Evolutionary conservation across 1,140 invertebrate genomes (phyloP), one percentile per base, ranked within the genome.

Genomic region (Ptiloglossa arizonensis): DNA sequence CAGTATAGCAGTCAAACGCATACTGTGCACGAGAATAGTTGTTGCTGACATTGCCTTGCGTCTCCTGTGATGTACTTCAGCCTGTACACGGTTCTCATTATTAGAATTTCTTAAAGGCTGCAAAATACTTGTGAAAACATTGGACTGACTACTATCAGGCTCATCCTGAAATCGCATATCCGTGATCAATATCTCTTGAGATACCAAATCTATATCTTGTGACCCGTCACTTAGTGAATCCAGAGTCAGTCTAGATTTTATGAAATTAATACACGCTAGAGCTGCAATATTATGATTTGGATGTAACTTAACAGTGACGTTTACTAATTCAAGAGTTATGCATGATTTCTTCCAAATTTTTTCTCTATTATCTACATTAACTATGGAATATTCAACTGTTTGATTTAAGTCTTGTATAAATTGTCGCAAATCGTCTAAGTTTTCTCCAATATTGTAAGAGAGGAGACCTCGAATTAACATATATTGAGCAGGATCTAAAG

Each of bases 1-100:
- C 83, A 99, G 93, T 60, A 99, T 96, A 0, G 97, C 96, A 94
- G 99, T 98, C 6, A 99, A 91, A 62, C 98, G 94, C 97, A 99
- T 98, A 89, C 98, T 98, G 89, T 99, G 98, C 4, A 99, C 93
- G 24, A 99, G 92, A 69, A 99, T 95, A 1, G 98, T 99, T 71
- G 98, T 98, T 76, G 96, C 95, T 0, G 95, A n/a, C 95, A n/a
- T 94, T 94, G 96, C 96, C 0, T 91, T 92, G 15, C 95, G 93
- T 88, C 94, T 96, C 35, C 96, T 94, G 82, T 91, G 90, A 77
- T 98, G 97, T 46, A 98, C 94, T 91, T 98, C 97, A 0, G 96
- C 97, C 91, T 98, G 97, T 9, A 98, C 96, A 22, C 94, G 91
- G 89, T 95, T 94, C 24, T 93, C 92, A 85, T 86, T 94, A 44